Base-by-base conservation (phyloP, 1,140 invertebrate species). In the Drosophila yakuba region DNA sequence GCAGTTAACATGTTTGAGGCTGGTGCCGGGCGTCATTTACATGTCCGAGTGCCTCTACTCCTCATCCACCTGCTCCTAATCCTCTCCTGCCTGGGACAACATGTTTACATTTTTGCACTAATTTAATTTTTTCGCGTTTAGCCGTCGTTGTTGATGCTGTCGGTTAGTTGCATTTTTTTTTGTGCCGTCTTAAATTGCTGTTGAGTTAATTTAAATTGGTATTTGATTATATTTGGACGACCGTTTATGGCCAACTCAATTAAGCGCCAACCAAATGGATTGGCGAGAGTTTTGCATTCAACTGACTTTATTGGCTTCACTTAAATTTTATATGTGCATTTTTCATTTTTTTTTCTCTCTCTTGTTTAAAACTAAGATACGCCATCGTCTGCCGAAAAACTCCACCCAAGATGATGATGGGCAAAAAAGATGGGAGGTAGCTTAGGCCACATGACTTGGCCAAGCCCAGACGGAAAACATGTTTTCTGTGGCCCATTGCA, bases 181-280 rank as follows among this genome's bases (percentile, higher is more conserved):
- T 72, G 8, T 69, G 48, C 59, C 61, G 50, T 63, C 83, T 88
- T 88, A 88, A 88, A 88, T 89, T 88, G 84, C 76, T 88, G 83
- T 88, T 88, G 83, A 88, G 84, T 88, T 88, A 88, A 88, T 88
- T 88, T 88, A 88, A 88, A 88, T 88, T 89, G 83, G 84, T 88
- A 89, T 88, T 88, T 88, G 83, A 88, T 88, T 88, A 89, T 88
- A 88, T 88, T 88, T 80, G 76, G 84, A 77, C 75, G 78, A 60
- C 50, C 83, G 79, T 83, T 86, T 86, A 86, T 88, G 84, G 84
- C 83, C 84, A 89, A 88, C 84, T 88, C 83, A 83, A 88, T 88
- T 88, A 88, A 89, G 83, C 60, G 58, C 80, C 80, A 89, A 80
- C 88, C 83, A 88, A 88, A 83, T 86, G 80, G 75, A 88, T 88